phyloP scores from a whole-genome alignment of 2,113 vertebrate genomes.

The Amphiprion ocellaris region DNA sequence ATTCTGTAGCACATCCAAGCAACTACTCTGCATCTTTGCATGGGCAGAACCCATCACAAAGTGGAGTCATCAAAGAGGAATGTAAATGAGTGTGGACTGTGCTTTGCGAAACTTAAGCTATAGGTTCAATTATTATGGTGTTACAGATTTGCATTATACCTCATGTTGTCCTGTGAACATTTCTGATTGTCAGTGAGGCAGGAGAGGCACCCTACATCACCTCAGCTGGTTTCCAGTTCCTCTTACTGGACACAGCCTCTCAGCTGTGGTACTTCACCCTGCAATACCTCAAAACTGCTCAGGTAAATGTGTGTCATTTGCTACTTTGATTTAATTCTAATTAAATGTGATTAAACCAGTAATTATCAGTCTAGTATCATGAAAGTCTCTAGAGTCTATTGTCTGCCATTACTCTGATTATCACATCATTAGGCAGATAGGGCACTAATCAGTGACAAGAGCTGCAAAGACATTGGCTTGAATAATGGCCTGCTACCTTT shows the following conservation, averaged over 20 bases:
- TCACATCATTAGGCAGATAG: no score
- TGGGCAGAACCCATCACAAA: no score
- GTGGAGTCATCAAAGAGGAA: no score
- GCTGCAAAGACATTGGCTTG: no score
- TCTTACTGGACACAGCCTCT: slow-evolving; percentile 91
- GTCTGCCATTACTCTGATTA: not conserved
- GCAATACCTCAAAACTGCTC: slow-evolving; percentile 92
- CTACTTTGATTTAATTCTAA: not conserved
- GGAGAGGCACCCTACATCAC: slow-evolving; percentile 93
- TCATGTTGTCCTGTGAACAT: not conserved
- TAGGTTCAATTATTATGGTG: not conserved
- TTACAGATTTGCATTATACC: not conserved
- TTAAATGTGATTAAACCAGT: no score
- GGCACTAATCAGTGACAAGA: no score
- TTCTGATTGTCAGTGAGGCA: slow-evolving; percentile 80
- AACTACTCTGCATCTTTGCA: no score
- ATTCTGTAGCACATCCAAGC: no score
- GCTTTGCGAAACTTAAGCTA: no score
- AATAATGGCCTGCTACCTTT: no score
- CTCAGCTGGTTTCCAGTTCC: slow-evolving; percentile 94
- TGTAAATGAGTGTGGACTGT: no score
- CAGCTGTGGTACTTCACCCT: slow-evolving; percentile 96
- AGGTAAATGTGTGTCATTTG: slow-evolving; percentile 80
- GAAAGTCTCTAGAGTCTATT: not conserved
- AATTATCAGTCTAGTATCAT: no score